Base-by-base conservation (phyloP, 1,140 invertebrate species). In the Chlorops oryzae region DNA sequence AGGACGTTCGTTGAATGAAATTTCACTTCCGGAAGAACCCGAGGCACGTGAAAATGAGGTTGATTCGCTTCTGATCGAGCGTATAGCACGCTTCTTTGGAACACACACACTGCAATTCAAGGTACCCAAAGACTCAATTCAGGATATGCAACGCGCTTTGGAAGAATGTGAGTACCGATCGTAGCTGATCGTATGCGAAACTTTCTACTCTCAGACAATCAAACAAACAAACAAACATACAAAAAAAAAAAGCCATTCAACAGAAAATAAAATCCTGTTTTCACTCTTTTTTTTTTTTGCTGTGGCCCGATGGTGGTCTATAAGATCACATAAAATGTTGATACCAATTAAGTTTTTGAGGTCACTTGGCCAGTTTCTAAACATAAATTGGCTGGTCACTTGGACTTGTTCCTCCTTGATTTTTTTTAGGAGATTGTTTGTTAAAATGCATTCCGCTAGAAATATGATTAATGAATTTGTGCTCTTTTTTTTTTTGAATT, bases 41-140 rank as follows among this genome's bases (percentile, higher is more conserved):
- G 80, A 82, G 56, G 83, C 82, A 13, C 79, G 84, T 51, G 86
- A 90, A 71, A 76, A 81, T n/a, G 81, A 83, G 44, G 79, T 90
- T 4, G 85, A 90, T 57, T 80, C 81, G n/a, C 78, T 86, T 42
- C 74, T 90, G 23, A 72, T 86, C 18, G 86, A 90, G 58, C 80
- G 82, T 37, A 78, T 86, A 24, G 79, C 83, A 49, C 80, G 82
- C 50, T 88, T 88, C 77, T 75, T 90, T 41, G 81, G 85, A 54
- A 84, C 83, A 45, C 86, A 88, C 70, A 87, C 86, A 13, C 77
- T 89, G 37, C 85, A 89, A 66, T 80, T 89, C 52, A 86, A 83
- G 65, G 72, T 88, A 12, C 86, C 87, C 20, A 81, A 81, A 50
- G 78, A 79, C 20, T 76, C 82, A 51, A 77, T 85, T 52, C 77